Percentiles rank a stretch among this genome's conserved stretches.
phyloP scores from a whole-genome alignment of 1,140 invertebrate genomes.

The Temnothorax nylanderi region DNA sequence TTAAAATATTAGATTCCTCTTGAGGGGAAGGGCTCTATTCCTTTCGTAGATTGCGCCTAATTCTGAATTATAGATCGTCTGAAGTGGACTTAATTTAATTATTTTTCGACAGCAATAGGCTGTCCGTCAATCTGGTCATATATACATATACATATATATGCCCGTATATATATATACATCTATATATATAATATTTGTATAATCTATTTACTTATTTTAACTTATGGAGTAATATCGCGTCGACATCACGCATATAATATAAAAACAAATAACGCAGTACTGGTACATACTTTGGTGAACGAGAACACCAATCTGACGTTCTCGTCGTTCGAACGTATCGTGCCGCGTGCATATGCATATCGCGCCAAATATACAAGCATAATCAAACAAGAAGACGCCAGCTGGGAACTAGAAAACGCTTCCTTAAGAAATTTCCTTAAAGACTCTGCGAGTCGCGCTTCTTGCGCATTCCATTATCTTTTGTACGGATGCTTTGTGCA shows the following conservation, averaged over 20 bases:
- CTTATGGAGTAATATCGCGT: conserved; percentile 8
- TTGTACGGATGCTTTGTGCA: neutral
- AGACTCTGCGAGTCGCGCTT: neutral
- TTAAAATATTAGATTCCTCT: neutral
- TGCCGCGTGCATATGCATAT: conserved; percentile 41
- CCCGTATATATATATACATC: conserved; percentile 25
- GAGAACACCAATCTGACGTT: conserved; percentile 36
- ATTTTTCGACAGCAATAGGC: conserved; percentile 38
- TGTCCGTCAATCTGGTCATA: conserved; percentile 47
- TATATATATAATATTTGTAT: neutral
- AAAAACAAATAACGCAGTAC: conserved; percentile 75
- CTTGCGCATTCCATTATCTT: neutral
- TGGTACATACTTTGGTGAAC: conserved; percentile 79
- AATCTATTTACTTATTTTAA: conserved; percentile 40
- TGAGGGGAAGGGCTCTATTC: neutral
- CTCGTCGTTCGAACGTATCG: conserved; percentile 38
- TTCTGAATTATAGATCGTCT: conserved; percentile 21
- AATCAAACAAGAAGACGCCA: conserved; percentile 6
- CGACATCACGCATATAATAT: conserved; percentile 72
- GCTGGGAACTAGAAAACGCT: conserved; percentile 6
- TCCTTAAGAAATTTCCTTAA: neutral
- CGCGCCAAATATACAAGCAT: neutral
- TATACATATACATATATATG: conserved; percentile 25
- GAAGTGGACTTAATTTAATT: conserved; percentile 50
- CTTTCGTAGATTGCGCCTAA: neutral